These are phyloP conservation scores for Drosophila buzzatii DNA, from an alignment of 2,888 invertebrate species.

Conservation along the genomic window DNA sequence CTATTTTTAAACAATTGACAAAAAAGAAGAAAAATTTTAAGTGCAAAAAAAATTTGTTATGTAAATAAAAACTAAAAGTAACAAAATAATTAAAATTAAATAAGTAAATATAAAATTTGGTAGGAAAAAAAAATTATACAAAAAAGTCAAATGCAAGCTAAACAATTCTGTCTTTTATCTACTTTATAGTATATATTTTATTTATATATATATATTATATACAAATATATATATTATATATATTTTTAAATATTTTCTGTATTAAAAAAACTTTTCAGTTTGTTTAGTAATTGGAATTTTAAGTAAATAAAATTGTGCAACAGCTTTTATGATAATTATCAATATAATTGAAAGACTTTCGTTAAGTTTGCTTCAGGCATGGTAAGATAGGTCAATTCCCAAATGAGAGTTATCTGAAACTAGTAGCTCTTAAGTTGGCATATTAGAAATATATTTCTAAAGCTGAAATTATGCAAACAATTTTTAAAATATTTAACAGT, in stretches of 20 bases:
- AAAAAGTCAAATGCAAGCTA: not conserved
- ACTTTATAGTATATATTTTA: not conserved
- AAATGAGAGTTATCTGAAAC: not conserved
- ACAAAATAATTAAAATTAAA: too few species aligned
- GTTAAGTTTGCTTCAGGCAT: not conserved
- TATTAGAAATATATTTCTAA: not conserved
- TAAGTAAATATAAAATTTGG: too few species aligned
- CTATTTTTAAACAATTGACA: not conserved
- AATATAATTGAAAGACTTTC: not conserved
- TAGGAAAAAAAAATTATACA: too few species aligned
- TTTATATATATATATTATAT: too few species aligned
- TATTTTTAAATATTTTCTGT: not conserved
- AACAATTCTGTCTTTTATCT: not conserved
- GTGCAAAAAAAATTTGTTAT: not conserved
- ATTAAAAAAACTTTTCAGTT: not conserved
- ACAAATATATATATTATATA: too few species aligned
- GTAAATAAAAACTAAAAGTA: too few species aligned
- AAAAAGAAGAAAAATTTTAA: not conserved
- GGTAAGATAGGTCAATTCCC: not conserved
- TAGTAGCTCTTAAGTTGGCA: not conserved
- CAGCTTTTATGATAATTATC: too few species aligned
- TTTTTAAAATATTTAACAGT: not conserved
- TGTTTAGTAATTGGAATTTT: not conserved
- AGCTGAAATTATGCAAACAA: too few species aligned
- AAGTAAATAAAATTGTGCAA: not conserved